Evolutionary conservation across 2,113 vertebrate genomes (phyloP).

Genomic region (Leptodactylus fuscus): DNA sequence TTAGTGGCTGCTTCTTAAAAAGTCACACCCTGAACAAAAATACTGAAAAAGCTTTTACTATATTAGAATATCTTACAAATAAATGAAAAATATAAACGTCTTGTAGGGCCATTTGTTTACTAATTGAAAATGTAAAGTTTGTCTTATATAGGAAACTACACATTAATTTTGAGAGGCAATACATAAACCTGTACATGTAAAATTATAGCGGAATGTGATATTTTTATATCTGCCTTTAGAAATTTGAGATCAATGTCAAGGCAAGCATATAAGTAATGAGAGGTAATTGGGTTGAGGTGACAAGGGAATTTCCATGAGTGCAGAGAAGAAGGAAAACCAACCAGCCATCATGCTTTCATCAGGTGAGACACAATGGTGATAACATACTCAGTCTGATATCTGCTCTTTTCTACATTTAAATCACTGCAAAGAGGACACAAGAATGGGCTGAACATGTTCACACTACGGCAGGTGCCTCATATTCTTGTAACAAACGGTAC

Average conservation of each 20-base stretch:
- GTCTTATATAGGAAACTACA: too few relatives aligned
- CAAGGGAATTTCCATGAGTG: background rate
- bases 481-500: background rate
- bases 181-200: too few relatives aligned
- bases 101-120: too few relatives aligned
- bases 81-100: too few relatives aligned
- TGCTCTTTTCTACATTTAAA: background rate
- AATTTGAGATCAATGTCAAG: background rate
- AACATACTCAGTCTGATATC: background rate
- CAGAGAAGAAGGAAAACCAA: background rate
- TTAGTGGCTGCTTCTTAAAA: conserved; percentile 1
- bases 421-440: background rate
- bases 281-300: background rate
- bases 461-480: background rate
- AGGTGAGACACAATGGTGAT: background rate
- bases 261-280: background rate
- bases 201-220: background rate
- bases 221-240: background rate
- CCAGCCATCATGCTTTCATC: background rate
- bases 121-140: too few relatives aligned
- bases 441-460: background rate
- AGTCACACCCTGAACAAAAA: background rate
- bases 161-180: too few relatives aligned
- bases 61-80: too few relatives aligned
- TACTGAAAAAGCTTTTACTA: background rate